A percentile compares a stretch with the other conserved stretches of the same genome.
These are phyloP conservation scores for Gila robusta DNA, from an alignment of 2,797 vertebrate species.

Conservation along the genomic window DNA sequence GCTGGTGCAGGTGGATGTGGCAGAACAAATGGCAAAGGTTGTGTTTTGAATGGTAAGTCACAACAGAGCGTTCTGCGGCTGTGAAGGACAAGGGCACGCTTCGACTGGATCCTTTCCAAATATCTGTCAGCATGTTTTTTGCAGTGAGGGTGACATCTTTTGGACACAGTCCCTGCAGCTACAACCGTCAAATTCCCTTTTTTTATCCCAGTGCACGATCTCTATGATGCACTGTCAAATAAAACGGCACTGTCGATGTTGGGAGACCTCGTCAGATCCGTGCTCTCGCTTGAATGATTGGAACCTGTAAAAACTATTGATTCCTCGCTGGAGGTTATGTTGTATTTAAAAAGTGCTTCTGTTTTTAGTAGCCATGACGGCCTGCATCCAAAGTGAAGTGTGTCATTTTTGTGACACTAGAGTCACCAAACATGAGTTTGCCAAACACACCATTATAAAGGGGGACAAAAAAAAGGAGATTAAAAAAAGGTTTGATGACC, in stretches of 20 bases:
- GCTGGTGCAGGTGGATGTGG: conserved; percentile 29
- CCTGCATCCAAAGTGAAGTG: neutral
- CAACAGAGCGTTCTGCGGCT: conserved; percentile 1
- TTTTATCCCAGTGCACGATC: neutral
- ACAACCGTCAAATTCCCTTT: conserved; percentile 29
- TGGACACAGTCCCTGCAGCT: conserved; percentile 30
- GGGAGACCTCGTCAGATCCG: conserved; percentile 23
- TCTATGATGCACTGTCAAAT: conserved; percentile 33
- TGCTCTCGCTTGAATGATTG: conserved; percentile 16
- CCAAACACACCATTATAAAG: neutral
- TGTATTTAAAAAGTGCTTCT: conserved; percentile 15
- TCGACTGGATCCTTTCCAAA: conserved; percentile 22
- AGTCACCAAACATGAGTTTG: neutral
- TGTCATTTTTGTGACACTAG: neutral
- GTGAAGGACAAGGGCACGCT: conserved; percentile 21
- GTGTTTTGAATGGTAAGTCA: conserved; percentile 35
- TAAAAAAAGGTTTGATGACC: neutral
- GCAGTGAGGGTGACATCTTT: conserved; percentile 38
- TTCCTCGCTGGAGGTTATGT: conserved; percentile 20
- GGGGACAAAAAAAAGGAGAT: neutral
- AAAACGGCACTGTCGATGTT: neutral
- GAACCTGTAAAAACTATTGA: conserved; percentile 22
- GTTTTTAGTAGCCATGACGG: neutral
- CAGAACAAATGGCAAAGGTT: conserved; percentile 42
- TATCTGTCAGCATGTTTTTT: conserved; percentile 12